Conservation (phyloP, 2,113 vertebrate genomes). For the Phodopus roborovskii region DNA sequence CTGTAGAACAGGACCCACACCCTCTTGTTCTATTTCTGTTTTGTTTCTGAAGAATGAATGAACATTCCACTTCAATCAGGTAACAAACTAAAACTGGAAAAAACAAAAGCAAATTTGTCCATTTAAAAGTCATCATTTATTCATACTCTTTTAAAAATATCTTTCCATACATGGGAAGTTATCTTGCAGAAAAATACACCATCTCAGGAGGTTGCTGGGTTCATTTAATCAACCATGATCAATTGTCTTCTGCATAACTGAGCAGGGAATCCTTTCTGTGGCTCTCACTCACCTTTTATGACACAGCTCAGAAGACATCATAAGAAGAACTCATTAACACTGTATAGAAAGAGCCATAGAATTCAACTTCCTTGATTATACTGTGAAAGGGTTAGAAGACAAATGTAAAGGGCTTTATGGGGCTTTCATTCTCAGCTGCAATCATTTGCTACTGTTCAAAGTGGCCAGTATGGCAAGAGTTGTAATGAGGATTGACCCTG, state of each 20-base stretch:
- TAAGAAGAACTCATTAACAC: slow-evolving; percentile 63
- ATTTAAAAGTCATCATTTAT: slow-evolving; percentile 33
- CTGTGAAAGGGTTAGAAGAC: slow-evolving; percentile 60
- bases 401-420: slow-evolving; percentile 51
- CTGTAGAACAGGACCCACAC: background rate
- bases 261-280: slow-evolving; percentile 40
- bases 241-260: slow-evolving; percentile 45
- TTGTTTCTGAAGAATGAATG: background rate
- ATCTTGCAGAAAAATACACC: slow-evolving; percentile 9
- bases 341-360: slow-evolving; percentile 20
- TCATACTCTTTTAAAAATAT: background rate
- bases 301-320: slow-evolving; percentile 21
- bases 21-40: background rate
- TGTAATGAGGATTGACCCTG: background rate
- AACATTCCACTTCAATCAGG: background rate
- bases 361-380: slow-evolving; percentile 14
- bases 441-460: slow-evolving; percentile 45
- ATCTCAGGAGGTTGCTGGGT: background rate
- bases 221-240: slow-evolving; percentile 53
- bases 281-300: slow-evolving; percentile 20
- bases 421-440: slow-evolving; percentile 57
- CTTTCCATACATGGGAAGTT: slow-evolving; percentile 28
- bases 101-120: slow-evolving; percentile 28
- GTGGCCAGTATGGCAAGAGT: background rate
- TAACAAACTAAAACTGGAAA: slow-evolving; percentile 43